Conservation (phyloP, 2,113 vertebrate genomes). For the Coreoperca whiteheadi region DNA sequence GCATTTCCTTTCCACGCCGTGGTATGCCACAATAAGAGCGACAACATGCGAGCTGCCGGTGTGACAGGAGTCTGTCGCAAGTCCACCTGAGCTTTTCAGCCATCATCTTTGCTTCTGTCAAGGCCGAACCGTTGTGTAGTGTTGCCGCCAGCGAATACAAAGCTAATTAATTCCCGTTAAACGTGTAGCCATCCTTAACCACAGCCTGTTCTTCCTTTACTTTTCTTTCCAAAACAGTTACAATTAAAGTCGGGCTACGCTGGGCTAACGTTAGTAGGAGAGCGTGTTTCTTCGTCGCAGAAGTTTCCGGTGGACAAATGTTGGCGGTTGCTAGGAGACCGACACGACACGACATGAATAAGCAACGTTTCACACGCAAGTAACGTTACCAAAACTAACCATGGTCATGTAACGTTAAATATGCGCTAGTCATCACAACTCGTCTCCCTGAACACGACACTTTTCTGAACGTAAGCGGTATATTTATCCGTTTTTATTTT, state of each 20-base stretch:
- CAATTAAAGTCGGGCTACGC: neutral
- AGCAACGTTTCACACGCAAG: neutral
- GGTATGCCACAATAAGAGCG: conserved; percentile 82
- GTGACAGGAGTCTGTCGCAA: conserved; percentile 65
- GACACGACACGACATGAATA: conserved; percentile 9
- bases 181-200: neutral
- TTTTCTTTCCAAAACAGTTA: neutral
- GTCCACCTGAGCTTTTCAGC: conserved; percentile 75
- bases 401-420: neutral
- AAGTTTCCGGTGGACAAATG: neutral
- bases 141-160: neutral
- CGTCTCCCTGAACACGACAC: neutral
- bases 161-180: neutral
- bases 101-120: conserved; percentile 41
- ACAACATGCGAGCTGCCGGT: conserved; percentile 86
- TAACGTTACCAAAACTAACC: neutral
- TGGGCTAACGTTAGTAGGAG: accelerated
- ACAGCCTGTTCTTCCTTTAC: neutral
- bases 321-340: conserved; percentile 67
- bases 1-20: conserved; percentile 73
- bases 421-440: accelerated
- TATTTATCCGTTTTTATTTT: too few relatives aligned
- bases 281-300: neutral
- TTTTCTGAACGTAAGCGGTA: accelerated
- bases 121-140: neutral